Evolutionary conservation across 1,140 invertebrate genomes (phyloP), one percentile per base, ranked within the genome.

Genomic region (Vanessa atalanta): DNA sequence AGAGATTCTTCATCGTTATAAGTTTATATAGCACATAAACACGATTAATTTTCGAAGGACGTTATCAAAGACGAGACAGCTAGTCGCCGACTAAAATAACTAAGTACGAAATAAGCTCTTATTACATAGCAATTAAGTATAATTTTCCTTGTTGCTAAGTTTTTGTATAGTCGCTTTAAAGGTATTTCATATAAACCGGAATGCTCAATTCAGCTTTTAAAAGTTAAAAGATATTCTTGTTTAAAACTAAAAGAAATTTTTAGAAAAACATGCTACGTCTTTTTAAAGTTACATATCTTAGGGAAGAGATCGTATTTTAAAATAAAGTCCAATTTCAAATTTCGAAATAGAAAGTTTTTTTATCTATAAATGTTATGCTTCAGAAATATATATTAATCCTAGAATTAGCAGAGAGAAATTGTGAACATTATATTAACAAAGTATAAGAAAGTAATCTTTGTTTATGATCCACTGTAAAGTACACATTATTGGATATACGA

Each of bases 31-130:
- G 65, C 61, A 68, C 65, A 68, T 31, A 50, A 76, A 51, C 48
- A 71, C 69, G 65, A 80, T 80, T 83, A 83, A 82, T 78, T 82
- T 80, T 70, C 72, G 64, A 75, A 72, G 74, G 83, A 84, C 77
- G 80, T 81, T 86, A 82, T 86, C 81, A 85, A 82, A 84, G 79
- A 78, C 87, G 87, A 91, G 89, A 91, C 89, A 86, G 79, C 70
- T 74, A 81, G 88, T 87, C 89, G 88, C 89, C 89, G 73, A 66
- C 51, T 53, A n/a, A 23, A 55, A 37, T 23, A 15, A 55, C 57
- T n/a, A 20, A 31, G 47, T 20, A 65, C 47, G 37, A 78, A 26
- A 73, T 51, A 12, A 68, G 47, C 51, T 78, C 73, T 81, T 84
- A 84, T 77, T 72, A 37, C 65, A n/a, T 55, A 6, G 47, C 14